A percentile compares a stretch with the other conserved stretches of the same genome.
Conservation (phyloP, 2,797 vertebrate genomes). For the Eptatretus atami region DNA sequence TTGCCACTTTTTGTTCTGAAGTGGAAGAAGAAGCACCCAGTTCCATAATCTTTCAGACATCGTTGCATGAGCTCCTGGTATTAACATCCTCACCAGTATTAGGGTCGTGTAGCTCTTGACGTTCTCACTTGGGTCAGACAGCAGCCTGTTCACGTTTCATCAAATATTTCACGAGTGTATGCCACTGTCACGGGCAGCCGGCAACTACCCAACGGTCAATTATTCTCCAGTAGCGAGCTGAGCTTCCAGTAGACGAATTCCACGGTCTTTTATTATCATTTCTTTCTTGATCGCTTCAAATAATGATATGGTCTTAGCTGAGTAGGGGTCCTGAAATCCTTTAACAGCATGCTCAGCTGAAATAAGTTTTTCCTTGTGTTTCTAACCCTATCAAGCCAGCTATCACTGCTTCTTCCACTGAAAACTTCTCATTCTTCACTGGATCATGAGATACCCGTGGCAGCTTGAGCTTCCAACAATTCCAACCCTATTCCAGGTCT, state of each 20-base stretch:
- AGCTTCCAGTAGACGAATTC: conserved; percentile 26
- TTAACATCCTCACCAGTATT: conserved; percentile 22
- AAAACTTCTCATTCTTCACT: conserved; percentile 20
- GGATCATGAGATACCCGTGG: conserved; percentile 37
- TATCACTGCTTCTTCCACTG: conserved; percentile 32
- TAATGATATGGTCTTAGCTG: background rate
- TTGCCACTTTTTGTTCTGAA: background rate
- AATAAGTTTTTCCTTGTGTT: conserved; percentile 23
- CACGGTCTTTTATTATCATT: conserved; percentile 24
- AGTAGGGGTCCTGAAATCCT: conserved; percentile 28
- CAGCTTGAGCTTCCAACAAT: conserved; percentile 42
- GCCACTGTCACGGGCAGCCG: conserved; percentile 24
- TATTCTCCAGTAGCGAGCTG: conserved; percentile 32
- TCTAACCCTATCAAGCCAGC: conserved; percentile 27
- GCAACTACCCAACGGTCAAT: conserved; percentile 28
- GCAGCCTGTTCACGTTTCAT: conserved; percentile 25
- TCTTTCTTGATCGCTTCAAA: conserved; percentile 25
- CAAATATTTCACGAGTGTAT: conserved; percentile 28
- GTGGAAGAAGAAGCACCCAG: conserved; percentile 14
- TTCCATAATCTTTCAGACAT: conserved; percentile 23
- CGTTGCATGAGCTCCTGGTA: conserved; percentile 18
- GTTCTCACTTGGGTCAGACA: conserved; percentile 19
- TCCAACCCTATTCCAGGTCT: conserved; percentile 18
- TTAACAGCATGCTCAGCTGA: conserved; percentile 31
- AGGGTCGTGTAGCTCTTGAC: conserved; percentile 27